These are phyloP conservation scores for Hypsopygia costalis DNA, from an alignment of 2,888 invertebrate species.

Conservation along the genomic window DNA sequence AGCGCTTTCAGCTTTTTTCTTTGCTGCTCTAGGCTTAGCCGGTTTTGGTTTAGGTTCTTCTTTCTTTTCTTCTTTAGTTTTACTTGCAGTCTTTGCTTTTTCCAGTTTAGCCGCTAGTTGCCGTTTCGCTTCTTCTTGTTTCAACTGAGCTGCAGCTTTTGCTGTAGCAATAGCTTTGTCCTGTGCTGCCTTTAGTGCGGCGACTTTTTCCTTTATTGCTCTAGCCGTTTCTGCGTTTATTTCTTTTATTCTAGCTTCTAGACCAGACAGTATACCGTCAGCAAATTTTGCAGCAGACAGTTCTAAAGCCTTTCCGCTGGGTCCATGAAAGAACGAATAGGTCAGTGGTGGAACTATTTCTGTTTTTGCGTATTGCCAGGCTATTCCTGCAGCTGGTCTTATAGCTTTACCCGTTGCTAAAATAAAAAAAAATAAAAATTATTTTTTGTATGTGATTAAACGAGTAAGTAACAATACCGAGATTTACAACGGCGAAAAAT, in stretches of 20 bases:
- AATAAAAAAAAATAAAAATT: slow-evolving; percentile 23
- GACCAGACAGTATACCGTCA: slow-evolving; percentile 29
- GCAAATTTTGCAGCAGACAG: slow-evolving; percentile 23
- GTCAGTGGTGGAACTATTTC: slow-evolving; percentile 63
- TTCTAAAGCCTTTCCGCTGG: slow-evolving; percentile 44
- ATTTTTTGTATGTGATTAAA: background rate
- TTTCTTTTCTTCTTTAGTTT: slow-evolving; percentile 18
- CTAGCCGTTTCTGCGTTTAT: slow-evolving; percentile 41
- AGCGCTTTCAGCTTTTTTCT: slow-evolving; percentile 20
- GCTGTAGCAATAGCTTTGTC: slow-evolving; percentile 40
- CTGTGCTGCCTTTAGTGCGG: slow-evolving; percentile 36
- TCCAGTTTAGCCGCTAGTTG: slow-evolving; percentile 26
- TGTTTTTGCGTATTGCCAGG: slow-evolving; percentile 63
- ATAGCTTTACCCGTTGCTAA: slow-evolving; percentile 42
- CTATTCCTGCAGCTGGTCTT: slow-evolving; percentile 29
- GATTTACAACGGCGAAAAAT: too few species aligned
- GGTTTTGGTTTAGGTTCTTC: slow-evolving; percentile 12
- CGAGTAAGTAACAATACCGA: too few species aligned
- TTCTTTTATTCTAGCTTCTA: slow-evolving; percentile 34
- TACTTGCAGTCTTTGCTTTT: slow-evolving; percentile 21
- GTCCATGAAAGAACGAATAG: slow-evolving; percentile 39
- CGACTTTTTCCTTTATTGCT: slow-evolving; percentile 32
- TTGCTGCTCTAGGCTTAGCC: slow-evolving; percentile 4
- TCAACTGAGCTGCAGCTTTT: slow-evolving; percentile 27
- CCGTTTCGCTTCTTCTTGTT: slow-evolving; percentile 27